phyloP scores from a whole-genome alignment of 2,797 vertebrate genomes.

The Lepus oiostolus region DNA sequence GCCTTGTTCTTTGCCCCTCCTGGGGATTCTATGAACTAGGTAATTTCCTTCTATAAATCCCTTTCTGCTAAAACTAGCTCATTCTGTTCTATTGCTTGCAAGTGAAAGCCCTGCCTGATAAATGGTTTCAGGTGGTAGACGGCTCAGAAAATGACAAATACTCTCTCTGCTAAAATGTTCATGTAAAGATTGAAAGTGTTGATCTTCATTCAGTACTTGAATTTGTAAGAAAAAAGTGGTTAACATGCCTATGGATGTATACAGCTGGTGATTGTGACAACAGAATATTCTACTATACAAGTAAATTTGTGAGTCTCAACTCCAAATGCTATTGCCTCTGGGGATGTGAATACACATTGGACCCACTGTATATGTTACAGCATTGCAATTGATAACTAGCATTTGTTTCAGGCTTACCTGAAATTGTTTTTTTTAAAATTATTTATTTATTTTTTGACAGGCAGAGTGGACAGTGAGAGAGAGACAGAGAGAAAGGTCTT shows the following conservation, averaged over 20 bases:
- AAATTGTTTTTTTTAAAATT: neutral
- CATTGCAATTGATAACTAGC: neutral
- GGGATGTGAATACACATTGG: neutral
- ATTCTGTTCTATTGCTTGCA: slow-evolving; percentile 8
- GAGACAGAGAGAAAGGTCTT: too few species aligned
- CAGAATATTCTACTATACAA: neutral
- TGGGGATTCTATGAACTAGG: neutral
- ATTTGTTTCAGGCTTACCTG: neutral
- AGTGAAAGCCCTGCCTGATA: slow-evolving; percentile 6
- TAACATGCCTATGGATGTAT: neutral
- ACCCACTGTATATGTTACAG: neutral
- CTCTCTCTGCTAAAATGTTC: neutral
- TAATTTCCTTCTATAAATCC: slow-evolving; percentile 4
- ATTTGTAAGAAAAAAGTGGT: slow-evolving; percentile 28
- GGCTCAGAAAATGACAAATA: slow-evolving; percentile 37
- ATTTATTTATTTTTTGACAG: too few species aligned
- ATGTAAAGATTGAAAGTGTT: neutral
- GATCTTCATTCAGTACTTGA: slow-evolving; percentile 32
- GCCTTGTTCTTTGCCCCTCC: neutral
- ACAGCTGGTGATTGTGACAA: neutral
- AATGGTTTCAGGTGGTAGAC: neutral
- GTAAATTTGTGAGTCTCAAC: neutral
- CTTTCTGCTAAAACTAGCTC: slow-evolving; percentile 48
- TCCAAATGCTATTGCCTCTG: neutral
- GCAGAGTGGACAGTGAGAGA: too few species aligned